Percentiles rank a stretch among this genome's conserved stretches.
phyloP scores from a whole-genome alignment of 2,113 vertebrate species.

The Raja brachyura region DNA sequence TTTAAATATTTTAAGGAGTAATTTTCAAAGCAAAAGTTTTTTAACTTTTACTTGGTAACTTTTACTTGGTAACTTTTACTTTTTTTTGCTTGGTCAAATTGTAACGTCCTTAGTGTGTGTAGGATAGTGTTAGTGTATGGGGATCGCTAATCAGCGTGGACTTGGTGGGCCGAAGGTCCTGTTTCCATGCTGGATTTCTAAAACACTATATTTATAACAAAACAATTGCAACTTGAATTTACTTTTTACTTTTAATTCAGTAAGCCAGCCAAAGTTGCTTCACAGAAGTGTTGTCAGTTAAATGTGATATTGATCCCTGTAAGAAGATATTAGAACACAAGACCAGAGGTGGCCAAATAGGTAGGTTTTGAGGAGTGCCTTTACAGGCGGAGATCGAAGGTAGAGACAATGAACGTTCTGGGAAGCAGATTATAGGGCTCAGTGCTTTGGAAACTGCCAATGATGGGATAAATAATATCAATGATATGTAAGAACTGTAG shows the following conservation, averaged over 20 bases:
- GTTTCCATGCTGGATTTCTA: too few species aligned
- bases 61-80: too few species aligned
- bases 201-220: not conserved
- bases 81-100: too few species aligned
- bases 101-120: too few species aligned
- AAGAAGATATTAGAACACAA: not conserved
- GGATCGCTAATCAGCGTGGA: too few species aligned
- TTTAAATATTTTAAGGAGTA: too few species aligned
- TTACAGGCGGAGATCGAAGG: too few species aligned
- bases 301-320: not conserved
- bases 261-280: not conserved
- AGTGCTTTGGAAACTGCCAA: not conserved
- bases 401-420: too few species aligned
- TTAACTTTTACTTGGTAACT: too few species aligned
- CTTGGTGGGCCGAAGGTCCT: too few species aligned
- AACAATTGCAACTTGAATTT: not conserved
- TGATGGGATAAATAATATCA: not conserved
- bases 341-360: not conserved
- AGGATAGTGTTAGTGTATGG: too few species aligned
- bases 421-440: not conserved
- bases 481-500: not conserved
- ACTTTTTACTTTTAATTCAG: not conserved
- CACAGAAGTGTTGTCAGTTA: not conserved
- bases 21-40: too few species aligned
- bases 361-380: not conserved